Evolutionary conservation across 2,888 invertebrate species (phyloP).

Genomic region (Chymomyza fuscimana): DNA sequence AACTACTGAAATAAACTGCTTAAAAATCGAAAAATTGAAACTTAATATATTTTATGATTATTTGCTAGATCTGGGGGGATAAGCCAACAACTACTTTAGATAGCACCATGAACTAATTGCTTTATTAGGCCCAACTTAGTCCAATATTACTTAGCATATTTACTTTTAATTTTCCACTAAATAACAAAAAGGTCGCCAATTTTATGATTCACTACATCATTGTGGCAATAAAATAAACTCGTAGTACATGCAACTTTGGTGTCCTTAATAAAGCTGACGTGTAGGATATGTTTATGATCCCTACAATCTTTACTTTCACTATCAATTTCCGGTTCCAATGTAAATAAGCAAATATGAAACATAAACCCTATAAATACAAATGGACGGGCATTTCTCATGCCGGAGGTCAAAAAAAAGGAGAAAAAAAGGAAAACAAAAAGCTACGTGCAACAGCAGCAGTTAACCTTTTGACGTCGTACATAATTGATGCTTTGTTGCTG

Average conservation of each 20-base stretch:
- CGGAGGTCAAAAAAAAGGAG: background rate
- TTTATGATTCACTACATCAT: background rate
- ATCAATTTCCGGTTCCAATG: background rate
- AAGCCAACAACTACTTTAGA: no score
- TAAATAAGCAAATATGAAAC: background rate
- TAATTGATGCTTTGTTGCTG: slow-evolving; percentile 11
- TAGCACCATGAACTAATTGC: no score
- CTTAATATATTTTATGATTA: no score
- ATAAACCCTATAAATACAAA: background rate
- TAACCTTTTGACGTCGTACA: slow-evolving; percentile 14
- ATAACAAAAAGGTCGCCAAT: background rate
- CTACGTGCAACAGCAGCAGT: background rate
- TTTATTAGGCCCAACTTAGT: no score
- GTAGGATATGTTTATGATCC: background rate
- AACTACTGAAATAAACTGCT: no score
- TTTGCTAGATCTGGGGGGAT: no score
- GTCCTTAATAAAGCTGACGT: background rate
- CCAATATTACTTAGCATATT: no score
- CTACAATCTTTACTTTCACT: background rate
- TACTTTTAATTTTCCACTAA: background rate
- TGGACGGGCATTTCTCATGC: background rate
- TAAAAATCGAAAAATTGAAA: no score
- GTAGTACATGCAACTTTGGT: no score
- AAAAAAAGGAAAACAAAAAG: background rate
- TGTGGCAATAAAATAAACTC: no score